Evolutionary conservation across 2,888 invertebrate species (phyloP).

Genomic region (Caenorhabditis wallacei): DNA sequence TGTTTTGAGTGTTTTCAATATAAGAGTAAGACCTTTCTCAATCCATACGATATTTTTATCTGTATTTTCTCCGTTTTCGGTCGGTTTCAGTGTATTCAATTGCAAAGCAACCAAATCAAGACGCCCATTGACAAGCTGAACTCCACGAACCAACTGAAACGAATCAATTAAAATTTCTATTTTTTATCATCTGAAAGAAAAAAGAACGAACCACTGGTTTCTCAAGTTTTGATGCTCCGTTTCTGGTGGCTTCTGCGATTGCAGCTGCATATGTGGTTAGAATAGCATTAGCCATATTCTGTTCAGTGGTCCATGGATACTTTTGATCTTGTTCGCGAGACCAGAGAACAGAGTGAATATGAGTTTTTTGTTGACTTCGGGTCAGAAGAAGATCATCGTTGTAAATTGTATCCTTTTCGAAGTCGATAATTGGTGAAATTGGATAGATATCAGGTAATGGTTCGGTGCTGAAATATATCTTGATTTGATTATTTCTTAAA

Average conservation of each 20-base stretch:
- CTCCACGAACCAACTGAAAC: conserved; percentile 74
- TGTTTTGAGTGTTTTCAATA: neutral
- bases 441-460: conserved; percentile 77
- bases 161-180: neutral
- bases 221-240: conserved; percentile 39
- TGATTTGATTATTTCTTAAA: no score
- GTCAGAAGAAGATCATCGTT: conserved; percentile 77
- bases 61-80: conserved; percentile 66
- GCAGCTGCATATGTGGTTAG: conserved; percentile 80
- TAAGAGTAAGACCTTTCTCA: conserved; percentile 74
- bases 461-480: conserved; percentile 62
- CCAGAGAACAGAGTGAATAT: conserved; percentile 77
- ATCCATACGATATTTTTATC: conserved; percentile 81
- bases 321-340: conserved; percentile 80
- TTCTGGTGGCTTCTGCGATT: conserved; percentile 76
- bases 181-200: no score
- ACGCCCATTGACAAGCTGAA: conserved; percentile 80
- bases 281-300: conserved; percentile 81
- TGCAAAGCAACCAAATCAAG: conserved; percentile 81
- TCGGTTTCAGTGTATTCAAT: conserved; percentile 84
- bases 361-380: conserved; percentile 41
- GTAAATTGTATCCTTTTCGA: conserved; percentile 78
- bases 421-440: conserved; percentile 79
- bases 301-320: conserved; percentile 83
- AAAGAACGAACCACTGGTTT: conserved; percentile 69